Conservation (phyloP, 2,113 vertebrate genomes). For the Halcyon senegalensis region DNA sequence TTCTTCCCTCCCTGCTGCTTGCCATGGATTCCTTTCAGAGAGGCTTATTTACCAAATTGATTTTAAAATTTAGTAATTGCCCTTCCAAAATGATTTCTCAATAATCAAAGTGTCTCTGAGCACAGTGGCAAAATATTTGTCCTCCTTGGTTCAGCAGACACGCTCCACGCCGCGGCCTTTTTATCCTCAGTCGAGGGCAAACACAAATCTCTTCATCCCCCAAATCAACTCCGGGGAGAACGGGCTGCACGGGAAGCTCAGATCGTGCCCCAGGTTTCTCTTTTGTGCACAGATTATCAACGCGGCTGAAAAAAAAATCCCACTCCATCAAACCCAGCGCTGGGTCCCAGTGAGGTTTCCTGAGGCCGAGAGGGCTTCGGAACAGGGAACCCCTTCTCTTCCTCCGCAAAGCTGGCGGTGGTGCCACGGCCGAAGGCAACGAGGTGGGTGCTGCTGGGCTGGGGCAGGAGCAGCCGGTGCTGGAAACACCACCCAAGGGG, state of each 20-base stretch:
- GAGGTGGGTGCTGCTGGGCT: not conserved
- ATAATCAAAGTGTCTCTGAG: constrained; percentile 39
- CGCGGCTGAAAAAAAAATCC: rapidly evolving
- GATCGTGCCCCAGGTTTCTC: not conserved
- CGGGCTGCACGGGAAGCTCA: not conserved
- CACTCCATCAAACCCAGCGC: rapidly evolving
- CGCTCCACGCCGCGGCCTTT: rapidly evolving
- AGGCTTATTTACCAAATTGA: constrained; percentile 48
- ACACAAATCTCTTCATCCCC: not conserved
- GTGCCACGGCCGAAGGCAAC: not conserved
- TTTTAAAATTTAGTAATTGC: constrained; percentile 46
- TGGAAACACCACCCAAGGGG: not conserved
- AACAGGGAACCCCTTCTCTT: not conserved
- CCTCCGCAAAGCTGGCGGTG: not conserved
- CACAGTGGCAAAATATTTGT: constrained; percentile 12
- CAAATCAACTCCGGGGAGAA: not conserved
- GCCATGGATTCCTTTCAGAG: constrained; percentile 24
- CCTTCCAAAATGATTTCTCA: constrained; percentile 47
- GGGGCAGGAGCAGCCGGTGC: not conserved
- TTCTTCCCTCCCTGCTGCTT: constrained; percentile 45
- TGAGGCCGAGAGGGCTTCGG: not conserved
- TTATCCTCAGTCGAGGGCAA: not conserved
- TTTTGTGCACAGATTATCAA: not conserved
- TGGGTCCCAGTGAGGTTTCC: rapidly evolving
- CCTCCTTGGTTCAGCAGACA: not conserved